Conservation (phyloP, 2,888 invertebrate species). For the Stramonita haemastoma region DNA sequence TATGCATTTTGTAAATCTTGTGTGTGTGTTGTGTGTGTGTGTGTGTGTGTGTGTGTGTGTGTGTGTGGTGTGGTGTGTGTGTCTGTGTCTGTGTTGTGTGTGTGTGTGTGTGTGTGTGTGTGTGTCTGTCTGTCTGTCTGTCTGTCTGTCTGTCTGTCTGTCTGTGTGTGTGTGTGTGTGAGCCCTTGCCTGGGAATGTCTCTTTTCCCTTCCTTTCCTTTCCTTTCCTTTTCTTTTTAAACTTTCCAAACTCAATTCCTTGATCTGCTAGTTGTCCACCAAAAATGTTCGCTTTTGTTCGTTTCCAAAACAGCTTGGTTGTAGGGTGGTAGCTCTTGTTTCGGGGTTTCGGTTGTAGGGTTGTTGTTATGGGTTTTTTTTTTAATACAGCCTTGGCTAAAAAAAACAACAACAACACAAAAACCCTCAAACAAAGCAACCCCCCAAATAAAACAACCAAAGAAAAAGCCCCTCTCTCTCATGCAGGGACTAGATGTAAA, state of each 20-base stretch:
- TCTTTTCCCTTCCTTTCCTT: not conserved
- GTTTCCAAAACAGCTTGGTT: too few relatives aligned
- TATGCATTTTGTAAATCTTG: not conserved
- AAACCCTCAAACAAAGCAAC: not conserved
- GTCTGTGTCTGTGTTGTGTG: too few relatives aligned
- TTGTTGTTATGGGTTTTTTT: too few relatives aligned
- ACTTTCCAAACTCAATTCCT: too few relatives aligned
- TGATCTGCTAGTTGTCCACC: too few relatives aligned
- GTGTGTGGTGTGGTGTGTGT: not conserved
- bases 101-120: too few relatives aligned
- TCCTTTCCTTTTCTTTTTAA: not conserved
- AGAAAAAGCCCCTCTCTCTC: not conserved
- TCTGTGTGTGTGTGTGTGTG: too few relatives aligned
- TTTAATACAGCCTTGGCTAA: not conserved
- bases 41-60: not conserved
- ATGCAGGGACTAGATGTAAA: not conserved
- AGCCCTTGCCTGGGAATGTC: not conserved
- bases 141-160: too few relatives aligned
- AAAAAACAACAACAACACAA: not conserved
- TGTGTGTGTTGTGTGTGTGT: not conserved
- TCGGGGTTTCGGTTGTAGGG: too few relatives aligned
- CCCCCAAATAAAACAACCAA: not conserved
- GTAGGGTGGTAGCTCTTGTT: too few relatives aligned
- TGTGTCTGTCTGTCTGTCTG: too few relatives aligned
- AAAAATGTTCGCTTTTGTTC: too few relatives aligned